These are phyloP conservation scores for Bambusicola thoracicus DNA, from an alignment of 2,113 vertebrate genomes.

Conservation along the genomic window DNA sequence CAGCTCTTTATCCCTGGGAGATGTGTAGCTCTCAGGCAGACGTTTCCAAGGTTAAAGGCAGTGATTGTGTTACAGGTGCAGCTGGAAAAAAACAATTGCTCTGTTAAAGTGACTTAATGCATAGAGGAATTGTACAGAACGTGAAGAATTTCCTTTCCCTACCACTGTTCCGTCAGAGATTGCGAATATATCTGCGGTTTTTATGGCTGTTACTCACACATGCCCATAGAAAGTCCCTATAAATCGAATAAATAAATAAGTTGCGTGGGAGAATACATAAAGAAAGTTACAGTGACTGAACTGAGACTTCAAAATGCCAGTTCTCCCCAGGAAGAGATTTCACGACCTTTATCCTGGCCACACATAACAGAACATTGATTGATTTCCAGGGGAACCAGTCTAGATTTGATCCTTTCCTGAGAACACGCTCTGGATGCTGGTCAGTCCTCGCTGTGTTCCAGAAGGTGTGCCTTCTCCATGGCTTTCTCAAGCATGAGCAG, in stretches of 20 bases:
- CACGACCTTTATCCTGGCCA: neutral
- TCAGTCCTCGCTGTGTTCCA: neutral
- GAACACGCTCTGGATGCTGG: neutral
- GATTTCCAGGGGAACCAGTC: neutral
- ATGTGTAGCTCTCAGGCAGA: neutral
- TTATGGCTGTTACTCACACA: neutral
- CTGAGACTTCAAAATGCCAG: conserved; percentile 22
- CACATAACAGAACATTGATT: neutral
- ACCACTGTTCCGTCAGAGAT: conserved; percentile 39
- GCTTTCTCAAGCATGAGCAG: neutral
- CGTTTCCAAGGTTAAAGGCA: conserved; percentile 28
- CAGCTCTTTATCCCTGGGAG: neutral
- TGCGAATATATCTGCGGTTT: neutral
- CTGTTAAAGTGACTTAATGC: conserved; percentile 38
- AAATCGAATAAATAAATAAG: conserved; percentile 8
- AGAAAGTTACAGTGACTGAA: conserved; percentile 30
- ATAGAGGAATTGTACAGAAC: conserved; percentile 17
- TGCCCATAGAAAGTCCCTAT: neutral
- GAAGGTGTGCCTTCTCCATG: neutral
- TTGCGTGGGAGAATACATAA: neutral
- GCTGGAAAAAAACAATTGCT: conserved; percentile 36
- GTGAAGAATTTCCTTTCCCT: conserved; percentile 57
- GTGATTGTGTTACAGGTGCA: neutral
- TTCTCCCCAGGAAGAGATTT: neutral
- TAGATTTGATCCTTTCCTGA: neutral